Evolutionary conservation across 2,888 invertebrate species (phyloP).

Genomic region (Stenurella melanura): DNA sequence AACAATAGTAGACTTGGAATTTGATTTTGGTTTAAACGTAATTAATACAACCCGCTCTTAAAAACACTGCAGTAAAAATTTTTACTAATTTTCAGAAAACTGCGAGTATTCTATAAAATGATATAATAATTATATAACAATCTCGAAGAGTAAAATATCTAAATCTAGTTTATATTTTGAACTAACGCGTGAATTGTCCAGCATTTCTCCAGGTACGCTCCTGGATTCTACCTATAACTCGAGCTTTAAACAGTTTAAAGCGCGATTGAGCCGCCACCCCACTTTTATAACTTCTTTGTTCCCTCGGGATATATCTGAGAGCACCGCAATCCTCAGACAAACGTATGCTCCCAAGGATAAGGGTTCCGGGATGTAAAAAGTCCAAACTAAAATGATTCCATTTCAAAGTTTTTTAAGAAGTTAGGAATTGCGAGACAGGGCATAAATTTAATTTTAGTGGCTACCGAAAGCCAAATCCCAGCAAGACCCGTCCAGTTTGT

Average conservation of each 20-base stretch:
- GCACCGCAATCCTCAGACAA: constrained; percentile 52
- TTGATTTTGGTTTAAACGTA: too few relatives aligned
- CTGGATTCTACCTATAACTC: constrained; percentile 40
- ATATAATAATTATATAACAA: too few relatives aligned
- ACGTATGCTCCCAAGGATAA: constrained; percentile 51
- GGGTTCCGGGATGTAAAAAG: constrained; percentile 44
- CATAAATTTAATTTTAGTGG: constrained; percentile 7
- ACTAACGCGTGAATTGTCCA: background rate
- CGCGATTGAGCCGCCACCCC: constrained; percentile 60
- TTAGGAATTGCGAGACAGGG: background rate
- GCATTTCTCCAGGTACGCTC: background rate
- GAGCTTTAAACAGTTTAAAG: constrained; percentile 62
- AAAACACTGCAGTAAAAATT: too few relatives aligned
- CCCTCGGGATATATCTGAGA: constrained; percentile 52
- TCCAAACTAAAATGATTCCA: constrained; percentile 32
- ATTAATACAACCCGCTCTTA: too few relatives aligned
- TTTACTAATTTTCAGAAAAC: too few relatives aligned
- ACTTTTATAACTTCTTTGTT: constrained; percentile 57
- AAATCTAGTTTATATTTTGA: background rate
- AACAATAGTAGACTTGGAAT: too few relatives aligned
- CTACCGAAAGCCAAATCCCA: background rate
- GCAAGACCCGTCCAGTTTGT: too few relatives aligned
- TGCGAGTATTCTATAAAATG: too few relatives aligned
- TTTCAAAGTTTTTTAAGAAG: constrained; percentile 29
- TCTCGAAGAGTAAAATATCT: too few relatives aligned